Evolutionary conservation across 2,888 invertebrate species (phyloP), one percentile per base, ranked within the genome.

Genomic region (Taphrorychus bicolor): DNA sequence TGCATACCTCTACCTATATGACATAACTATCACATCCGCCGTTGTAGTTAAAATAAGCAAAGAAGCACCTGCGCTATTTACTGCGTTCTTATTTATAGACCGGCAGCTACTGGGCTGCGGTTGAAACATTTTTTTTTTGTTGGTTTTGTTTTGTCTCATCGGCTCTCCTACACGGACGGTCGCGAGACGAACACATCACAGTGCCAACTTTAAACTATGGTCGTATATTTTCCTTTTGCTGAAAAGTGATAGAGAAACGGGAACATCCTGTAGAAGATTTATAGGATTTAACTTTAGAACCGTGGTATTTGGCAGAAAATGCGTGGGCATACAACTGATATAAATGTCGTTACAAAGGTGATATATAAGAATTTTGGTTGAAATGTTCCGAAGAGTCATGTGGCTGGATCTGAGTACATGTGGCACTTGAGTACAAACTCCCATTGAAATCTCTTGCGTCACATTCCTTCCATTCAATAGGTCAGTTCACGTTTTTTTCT

Each of bases 1-100:
- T 32, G 32, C 32, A 32, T 32, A 32, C 32, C n/a, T n/a, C n/a
- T n/a, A n/a, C n/a, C 32, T 32, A 45, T 45, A 74, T 76, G 75
- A 75, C 75, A 76, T 76, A 75, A 76, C 74, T 70, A 57, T 65
- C 72, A 68, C 74, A 73, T 74, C 72, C 73, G 45, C 45, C 45
- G 45, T 14, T 45, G 75, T 71, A 42, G 57, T 52, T 58, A 63
- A 72, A 71, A 72, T 72, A 71, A 70, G 64, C 66, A 41, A 49
- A 22, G 52, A 66, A 65, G 72, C 73, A 73, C 73, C 73, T 73
- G 73, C 71, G 69, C 69, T 68, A 70, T 73, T 70, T 69, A 70
- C 71, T 69, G 61, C 66, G 56, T 54, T 45, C 56, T 59, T 73
- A 71, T 72, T 73, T 69, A 70, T 73, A 73, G 73, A 70, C 59